Evolutionary conservation across 2,888 invertebrate species (phyloP), one percentile per base, ranked within the genome.

Genomic region (Limulus polyphemus): DNA sequence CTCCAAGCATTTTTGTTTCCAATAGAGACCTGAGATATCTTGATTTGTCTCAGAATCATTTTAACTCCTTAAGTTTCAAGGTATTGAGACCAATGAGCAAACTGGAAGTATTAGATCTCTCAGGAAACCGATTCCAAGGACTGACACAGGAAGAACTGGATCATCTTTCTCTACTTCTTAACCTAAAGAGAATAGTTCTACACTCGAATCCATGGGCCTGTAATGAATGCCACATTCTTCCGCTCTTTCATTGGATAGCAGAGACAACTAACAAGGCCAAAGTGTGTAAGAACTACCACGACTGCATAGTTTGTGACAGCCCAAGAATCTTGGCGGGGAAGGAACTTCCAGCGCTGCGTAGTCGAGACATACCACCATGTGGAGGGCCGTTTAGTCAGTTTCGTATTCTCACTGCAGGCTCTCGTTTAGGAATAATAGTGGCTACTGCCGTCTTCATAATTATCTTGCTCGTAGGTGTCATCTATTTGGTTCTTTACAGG

Each of bases 21-120:
- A 65, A 67, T 47, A 65, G 54, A 50, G 81, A 68, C 69, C 75
- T 89, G 64, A 79, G 80, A 61, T 80, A 81, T 65, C 78, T 89
- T 67, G 87, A 88, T 77, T 77, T 89, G 70, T 87, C 87, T 49
- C 82, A 84, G 72, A 89, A 88, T 77, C 81, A 83, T 73, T 78
- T 89, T 62, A 78, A 77, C 0, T 79, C 77, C 57, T 78, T 86
- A 69, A 82, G 81, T 11, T 78, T 78, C 49, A 81, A 82, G 70
- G 75, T 82, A 56, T 74, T 86, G 0, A 76, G 78, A 2, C 80
- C 82, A 62, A 80, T 84, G 1, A 79, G 79, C 12, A 62, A 71
- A 79, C 75, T 85, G 57, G 78, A 83, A 74, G 80, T 81, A 70
- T 76, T 89, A 67, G 87, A 89, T 76, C 75, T 88, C 70, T 86